phyloP scores from a whole-genome alignment of 2,113 vertebrate species.

The Mobula birostris region DNA sequence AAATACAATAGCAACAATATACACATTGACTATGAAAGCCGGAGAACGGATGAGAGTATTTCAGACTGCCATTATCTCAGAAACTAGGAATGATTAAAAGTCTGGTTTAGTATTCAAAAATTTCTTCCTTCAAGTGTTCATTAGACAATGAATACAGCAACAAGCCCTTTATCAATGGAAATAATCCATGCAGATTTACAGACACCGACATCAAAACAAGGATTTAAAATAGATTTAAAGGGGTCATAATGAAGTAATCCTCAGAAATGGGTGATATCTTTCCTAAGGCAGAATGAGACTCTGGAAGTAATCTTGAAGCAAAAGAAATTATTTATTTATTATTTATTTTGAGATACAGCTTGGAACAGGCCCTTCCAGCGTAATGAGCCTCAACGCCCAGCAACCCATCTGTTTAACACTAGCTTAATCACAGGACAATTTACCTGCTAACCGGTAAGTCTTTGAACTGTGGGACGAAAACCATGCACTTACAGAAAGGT shows the following conservation, averaged over 20 bases:
- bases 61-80: neutral
- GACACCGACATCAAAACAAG: neutral
- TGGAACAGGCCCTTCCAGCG: too few species aligned
- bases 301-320: neutral
- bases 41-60: neutral
- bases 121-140: slow-evolving; percentile 6
- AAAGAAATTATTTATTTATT: neutral
- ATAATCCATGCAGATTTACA: neutral
- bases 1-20: neutral
- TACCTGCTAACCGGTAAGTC: too few species aligned
- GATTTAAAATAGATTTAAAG: neutral
- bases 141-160: neutral
- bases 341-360: too few species aligned
- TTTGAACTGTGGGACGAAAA: too few species aligned
- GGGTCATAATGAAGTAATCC: neutral
- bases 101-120: neutral
- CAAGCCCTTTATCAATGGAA: neutral
- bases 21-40: neutral
- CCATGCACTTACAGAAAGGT: too few species aligned
- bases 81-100: neutral
- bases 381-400: too few species aligned
- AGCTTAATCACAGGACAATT: too few species aligned
- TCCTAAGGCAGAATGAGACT: neutral
- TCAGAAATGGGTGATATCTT: neutral
- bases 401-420: too few species aligned